These are phyloP conservation scores for Bedellia somnulentella DNA, from an alignment of 2,888 invertebrate species.

Conservation along the genomic window DNA sequence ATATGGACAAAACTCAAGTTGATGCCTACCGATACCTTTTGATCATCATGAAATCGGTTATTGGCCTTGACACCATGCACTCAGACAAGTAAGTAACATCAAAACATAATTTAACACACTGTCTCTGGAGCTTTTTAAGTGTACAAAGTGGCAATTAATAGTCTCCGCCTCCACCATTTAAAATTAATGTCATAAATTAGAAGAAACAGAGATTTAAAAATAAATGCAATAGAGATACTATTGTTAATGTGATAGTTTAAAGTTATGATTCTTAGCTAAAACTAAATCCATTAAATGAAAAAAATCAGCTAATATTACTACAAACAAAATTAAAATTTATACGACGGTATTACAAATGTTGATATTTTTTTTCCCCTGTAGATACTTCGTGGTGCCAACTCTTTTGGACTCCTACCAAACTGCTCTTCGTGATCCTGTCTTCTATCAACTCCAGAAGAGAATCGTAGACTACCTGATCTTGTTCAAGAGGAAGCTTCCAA, in stretches of 20 bases:
- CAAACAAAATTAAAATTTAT: too few relatives aligned
- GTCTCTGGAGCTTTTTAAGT: neutral
- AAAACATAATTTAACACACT: neutral
- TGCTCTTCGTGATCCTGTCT: conserved; percentile 71
- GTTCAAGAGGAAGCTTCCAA: conserved; percentile 61
- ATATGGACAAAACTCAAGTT: conserved; percentile 23
- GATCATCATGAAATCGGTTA: conserved; percentile 50
- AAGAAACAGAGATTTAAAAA: too few relatives aligned
- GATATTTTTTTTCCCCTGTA: conserved; percentile 17
- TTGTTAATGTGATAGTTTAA: too few relatives aligned
- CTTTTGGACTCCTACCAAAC: conserved; percentile 66
- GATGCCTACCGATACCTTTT: conserved; percentile 62
- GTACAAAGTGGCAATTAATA: too few relatives aligned
- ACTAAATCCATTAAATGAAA: too few relatives aligned
- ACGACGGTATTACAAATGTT: too few relatives aligned
- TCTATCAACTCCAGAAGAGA: conserved; percentile 69
- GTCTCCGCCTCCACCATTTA: too few relatives aligned
- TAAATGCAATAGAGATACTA: too few relatives aligned
- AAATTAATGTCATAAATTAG: too few relatives aligned
- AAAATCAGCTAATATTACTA: too few relatives aligned
- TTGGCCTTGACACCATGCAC: conserved; percentile 33
- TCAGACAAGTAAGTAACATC: conserved; percentile 31
- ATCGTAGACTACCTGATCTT: conserved; percentile 56
- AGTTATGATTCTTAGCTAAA: too few relatives aligned
- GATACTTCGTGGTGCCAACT: conserved; percentile 57